Evolutionary conservation across 2,888 invertebrate species (phyloP), one percentile per base, ranked within the genome.

Genomic region (Leucoptera coffeella): DNA sequence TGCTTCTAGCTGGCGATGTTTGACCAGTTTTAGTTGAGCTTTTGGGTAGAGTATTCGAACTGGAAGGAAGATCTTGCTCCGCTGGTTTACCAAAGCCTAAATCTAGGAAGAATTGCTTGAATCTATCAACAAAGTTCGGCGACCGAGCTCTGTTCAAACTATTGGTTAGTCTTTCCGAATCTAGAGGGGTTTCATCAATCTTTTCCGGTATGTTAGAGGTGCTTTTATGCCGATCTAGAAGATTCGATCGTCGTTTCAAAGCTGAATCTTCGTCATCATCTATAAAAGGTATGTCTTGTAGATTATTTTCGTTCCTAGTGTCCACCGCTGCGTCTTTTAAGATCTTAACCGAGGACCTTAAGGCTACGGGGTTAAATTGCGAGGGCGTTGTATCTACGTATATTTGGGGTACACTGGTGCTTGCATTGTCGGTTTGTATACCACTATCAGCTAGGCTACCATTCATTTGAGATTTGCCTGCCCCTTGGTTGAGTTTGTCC

Each of bases 231-330:
- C 61, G 64, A 11, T 64, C 64, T 27, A 59, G 37, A 32, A 57
- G 39, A 14, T 50, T 50, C 3, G 49, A 43, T 27, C 52, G 39
- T 30, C 50, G 36, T 33, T 45, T 55, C 38, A 48, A 45, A 26
- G 41, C 42, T 6, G 36, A 42, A 0, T 41, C 40, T 0, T 56
- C 56, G 8, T 67, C 64, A 4, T 60, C 57, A 22, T 69, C 69
- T 29, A 69, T 69, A 22, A 65, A 69, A 0, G 67, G 69, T 41
- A 69, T 64, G 26, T 69, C 69, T 44, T 69, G 67, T 1, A 65
- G 42, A 15, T 67, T 67, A 26, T 67, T 60, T 24, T 65, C 64
- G 32, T 69, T 67, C 36, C 67, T 47, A 0, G 69, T 69, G 24
- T 67, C 69, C 1, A 67, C 67, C 0, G 67, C 50, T 0, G 64